Conservation (phyloP, 2,113 vertebrate genomes). For the Acanthochromis polyacanthus region DNA sequence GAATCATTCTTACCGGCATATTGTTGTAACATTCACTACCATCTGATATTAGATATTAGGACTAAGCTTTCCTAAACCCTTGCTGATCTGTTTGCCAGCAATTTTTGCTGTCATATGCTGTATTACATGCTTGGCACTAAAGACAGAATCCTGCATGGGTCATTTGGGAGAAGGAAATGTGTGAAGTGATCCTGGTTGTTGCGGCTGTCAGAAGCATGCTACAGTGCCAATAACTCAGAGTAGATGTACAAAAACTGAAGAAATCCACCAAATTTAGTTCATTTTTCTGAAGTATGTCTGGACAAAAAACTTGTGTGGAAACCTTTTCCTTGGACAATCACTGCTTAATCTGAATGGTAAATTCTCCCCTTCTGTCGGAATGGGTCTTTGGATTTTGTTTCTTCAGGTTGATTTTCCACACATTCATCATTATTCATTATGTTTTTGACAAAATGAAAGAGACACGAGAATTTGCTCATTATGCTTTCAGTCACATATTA, state of each 20-base stretch:
- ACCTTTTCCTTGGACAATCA: not conserved
- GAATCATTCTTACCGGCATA: not conserved
- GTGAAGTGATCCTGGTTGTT: not conserved
- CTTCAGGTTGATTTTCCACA: not conserved
- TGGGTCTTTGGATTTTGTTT: not conserved
- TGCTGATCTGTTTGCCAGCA: not conserved
- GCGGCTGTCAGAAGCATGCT: conserved; percentile 10
- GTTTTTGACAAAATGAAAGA: not conserved
- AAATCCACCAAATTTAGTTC: not conserved
- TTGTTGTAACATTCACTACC: not conserved
- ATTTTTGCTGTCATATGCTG: not conserved
- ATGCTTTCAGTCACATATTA: not conserved
- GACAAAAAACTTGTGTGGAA: not conserved
- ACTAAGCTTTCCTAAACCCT: not conserved
- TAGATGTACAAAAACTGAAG: not conserved
- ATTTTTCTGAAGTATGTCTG: not conserved
- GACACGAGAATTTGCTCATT: not conserved
- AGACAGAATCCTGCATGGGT: conserved; percentile 9
- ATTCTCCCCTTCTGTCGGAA: too few relatives aligned
- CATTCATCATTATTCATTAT: not conserved
- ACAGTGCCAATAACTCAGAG: not conserved
- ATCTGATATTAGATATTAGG: not conserved
- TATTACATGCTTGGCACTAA: not conserved
- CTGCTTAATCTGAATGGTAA: not conserved
- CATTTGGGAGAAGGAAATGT: not conserved